Conservation (phyloP, 2,888 invertebrate genomes). For the Crematogaster levior region DNA sequence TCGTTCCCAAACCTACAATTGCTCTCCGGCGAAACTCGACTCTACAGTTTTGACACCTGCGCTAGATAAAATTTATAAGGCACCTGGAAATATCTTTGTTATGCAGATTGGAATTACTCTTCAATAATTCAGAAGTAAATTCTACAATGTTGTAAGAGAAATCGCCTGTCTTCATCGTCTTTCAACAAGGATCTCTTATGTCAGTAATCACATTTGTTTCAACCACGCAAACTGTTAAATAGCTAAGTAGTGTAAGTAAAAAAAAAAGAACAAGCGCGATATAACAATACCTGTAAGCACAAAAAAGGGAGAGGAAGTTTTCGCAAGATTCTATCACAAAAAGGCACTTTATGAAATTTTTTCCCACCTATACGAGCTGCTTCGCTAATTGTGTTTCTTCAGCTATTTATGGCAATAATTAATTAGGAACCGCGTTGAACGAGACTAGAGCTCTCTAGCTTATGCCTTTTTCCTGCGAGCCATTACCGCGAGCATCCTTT, state of each 20-base stretch:
- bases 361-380: slow-evolving; percentile 37
- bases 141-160: neutral
- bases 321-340: slow-evolving; percentile 35
- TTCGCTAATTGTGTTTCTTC: slow-evolving; percentile 58
- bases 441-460: slow-evolving; percentile 48
- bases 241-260: neutral
- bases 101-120: neutral
- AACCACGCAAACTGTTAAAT: slow-evolving; percentile 37
- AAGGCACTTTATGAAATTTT: slow-evolving; percentile 53
- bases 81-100: neutral
- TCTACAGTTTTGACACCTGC: neutral
- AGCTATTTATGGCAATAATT: slow-evolving; percentile 61
- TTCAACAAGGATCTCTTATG: slow-evolving; percentile 1
- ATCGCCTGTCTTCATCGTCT: neutral
- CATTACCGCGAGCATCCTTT: slow-evolving; percentile 65
- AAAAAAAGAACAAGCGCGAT: neutral
- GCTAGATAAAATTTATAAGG: neutral
- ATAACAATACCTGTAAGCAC: slow-evolving; percentile 30
- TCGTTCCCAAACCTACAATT: neutral
- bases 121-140: neutral
- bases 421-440: slow-evolving; percentile 59
- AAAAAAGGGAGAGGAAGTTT: slow-evolving; percentile 27
- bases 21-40: neutral
- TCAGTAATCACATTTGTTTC: slow-evolving; percentile 20
- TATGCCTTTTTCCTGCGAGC: slow-evolving; percentile 49